Evolutionary conservation across 2,888 invertebrate species (phyloP), one percentile per base, ranked within the genome.

Genomic region (Steinernema scapterisci): DNA sequence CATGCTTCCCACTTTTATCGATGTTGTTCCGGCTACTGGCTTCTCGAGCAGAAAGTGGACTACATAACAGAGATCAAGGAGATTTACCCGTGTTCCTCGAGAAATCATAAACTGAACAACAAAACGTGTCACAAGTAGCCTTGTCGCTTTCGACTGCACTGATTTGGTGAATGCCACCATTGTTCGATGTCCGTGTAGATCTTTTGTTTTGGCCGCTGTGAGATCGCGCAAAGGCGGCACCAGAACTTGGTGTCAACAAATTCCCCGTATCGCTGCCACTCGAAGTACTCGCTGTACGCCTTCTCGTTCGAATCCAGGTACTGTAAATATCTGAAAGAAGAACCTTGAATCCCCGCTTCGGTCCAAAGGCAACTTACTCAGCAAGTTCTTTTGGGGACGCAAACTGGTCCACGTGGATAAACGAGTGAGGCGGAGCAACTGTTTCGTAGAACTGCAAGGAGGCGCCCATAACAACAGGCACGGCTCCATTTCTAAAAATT

Each of bases 381-480:
- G 78, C 80, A 23, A 82, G 74, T 9, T 76, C 75, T 16, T 70
- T 54, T 0, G 75, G 72, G 7, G 44, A 45, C 6, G 73, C 56
- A 31, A 81, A 82, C 25, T 82, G 79, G 23, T 80, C 79, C 0
- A 80, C 75, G 45, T 80, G 79, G 38, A 82, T 82, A 71, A 82
- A 82, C 9, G 78, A 78, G 46, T 79, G 48, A 1, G 81, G 79
- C 16, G 81, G 81, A 11, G 79, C 77, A 38, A 78, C 70, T 31
- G 31, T 13, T 72, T 76, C 73, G 63, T 81, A 81, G 48, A 77
- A 77, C 38, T 75, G 44, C 21, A 70, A 43, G 11, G 72, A 43
- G 19, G 77, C 76, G n/a, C 81, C 81, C 77, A 77, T 80, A 2
- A 81, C 81, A 3, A 81, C 73, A 0, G 81, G 81, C 25, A 81